These are phyloP conservation scores for Scaptomyza cyrtandrae DNA, from an alignment of 2,888 invertebrate species.

Conservation along the genomic window DNA sequence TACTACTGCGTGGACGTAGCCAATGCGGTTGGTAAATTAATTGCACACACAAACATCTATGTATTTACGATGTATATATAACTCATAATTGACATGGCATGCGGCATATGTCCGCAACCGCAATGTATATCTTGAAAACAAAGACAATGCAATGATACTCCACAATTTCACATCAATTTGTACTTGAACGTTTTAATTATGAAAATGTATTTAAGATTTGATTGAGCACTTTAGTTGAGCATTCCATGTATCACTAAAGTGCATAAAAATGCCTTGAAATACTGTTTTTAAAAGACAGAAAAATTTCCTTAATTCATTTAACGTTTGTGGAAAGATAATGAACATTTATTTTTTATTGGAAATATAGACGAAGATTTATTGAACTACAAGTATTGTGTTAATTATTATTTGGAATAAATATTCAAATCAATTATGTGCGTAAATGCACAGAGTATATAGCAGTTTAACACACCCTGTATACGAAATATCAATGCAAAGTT, in stretches of 20 bases:
- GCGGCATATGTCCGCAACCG: not conserved
- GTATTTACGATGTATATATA: not conserved
- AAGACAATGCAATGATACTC: not conserved
- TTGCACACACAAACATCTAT: conserved; percentile 1
- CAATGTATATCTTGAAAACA: not conserved
- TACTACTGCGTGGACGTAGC: not conserved
- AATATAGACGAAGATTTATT: no score
- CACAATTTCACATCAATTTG: conserved; percentile 7
- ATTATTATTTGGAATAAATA: no score
- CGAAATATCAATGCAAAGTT: no score
- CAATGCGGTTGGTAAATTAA: conserved; percentile 25
- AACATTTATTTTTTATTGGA: no score
- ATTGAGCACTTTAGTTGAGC: not conserved
- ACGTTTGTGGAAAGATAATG: no score
- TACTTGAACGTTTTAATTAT: conserved; percentile 5
- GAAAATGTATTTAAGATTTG: conserved; percentile 5
- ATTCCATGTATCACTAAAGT: not conserved
- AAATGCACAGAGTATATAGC: no score
- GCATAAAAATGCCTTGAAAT: no score
- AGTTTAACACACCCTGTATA: no score
- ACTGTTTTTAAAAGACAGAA: no score
- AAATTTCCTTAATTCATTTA: no score
- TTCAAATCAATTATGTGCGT: no score
- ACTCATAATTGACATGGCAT: conserved; percentile 33
- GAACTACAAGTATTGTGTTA: no score